Evolutionary conservation across 2,797 vertebrate species (phyloP), one percentile per base, ranked within the genome.

Genomic region (Catostomus latipinnis): DNA sequence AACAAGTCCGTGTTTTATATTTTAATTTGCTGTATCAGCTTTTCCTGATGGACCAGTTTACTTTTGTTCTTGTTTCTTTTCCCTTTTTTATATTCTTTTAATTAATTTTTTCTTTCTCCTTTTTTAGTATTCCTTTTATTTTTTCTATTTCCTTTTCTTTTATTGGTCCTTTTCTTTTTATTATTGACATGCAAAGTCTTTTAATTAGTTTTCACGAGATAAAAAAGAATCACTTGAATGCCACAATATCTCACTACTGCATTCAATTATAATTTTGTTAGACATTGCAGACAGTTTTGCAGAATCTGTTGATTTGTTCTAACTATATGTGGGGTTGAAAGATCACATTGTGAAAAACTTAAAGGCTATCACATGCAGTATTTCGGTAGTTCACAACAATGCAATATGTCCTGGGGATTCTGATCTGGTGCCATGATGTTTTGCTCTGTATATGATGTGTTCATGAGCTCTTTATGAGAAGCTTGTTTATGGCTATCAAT

Each of bases 291-390:
- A 85, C 16, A 65, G 76, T 88, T 49, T 1, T 2, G 8, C 9
- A 49, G 58, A 61, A 34, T 34, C 9, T 62, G 34, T 46, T 14
- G 9, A 13, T 54, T 78, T 77, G 76, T 66, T 60, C 43, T 43
- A 60, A 22, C 67, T 56, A 9, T 62, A 9, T 22, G 43, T 66
- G 18, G 1, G 57, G 68, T 49, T 56, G 62, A 78, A 81, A 86
- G 1, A 71, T 72, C 85, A 77, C 84, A 61, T 10, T 78, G 76
- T 80, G 22, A 11, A 9, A 75, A 57, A 78, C 74, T 70, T 34
- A 68, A 13, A 62, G 63, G 69, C 80, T 78, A 81, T 86, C 81
- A 52, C 80, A 71, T 81, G 74, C 88, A 83, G 89, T 88, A 86
- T 90, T 69, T 77, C 57, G 52, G 75, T 61, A 61, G 61, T 77